These are phyloP conservation scores for Microchirus variegatus DNA, from an alignment of 2,797 vertebrate genomes.

Conservation along the genomic window DNA sequence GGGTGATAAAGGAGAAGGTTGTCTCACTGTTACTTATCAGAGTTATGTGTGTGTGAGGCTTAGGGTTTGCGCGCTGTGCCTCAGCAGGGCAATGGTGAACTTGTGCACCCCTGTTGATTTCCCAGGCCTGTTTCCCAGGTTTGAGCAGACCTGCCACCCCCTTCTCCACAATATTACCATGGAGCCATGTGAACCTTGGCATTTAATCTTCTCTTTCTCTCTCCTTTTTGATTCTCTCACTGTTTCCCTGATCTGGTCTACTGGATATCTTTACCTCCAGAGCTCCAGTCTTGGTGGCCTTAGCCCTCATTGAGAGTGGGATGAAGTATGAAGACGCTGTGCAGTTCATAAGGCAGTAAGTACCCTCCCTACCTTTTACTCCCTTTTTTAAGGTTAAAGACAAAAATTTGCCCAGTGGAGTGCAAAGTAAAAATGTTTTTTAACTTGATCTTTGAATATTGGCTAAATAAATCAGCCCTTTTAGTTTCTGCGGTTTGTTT, in stretches of 20 bases:
- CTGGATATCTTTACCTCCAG: constrained; percentile 75
- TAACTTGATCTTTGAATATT: too few relatives aligned
- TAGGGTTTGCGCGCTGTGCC: constrained; percentile 45
- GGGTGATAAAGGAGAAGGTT: constrained; percentile 61
- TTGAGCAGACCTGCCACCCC: constrained; percentile 22
- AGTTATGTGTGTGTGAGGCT: constrained; percentile 37
- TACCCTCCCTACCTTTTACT: constrained; percentile 44
- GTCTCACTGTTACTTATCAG: constrained; percentile 68
- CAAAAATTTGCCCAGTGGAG: too few relatives aligned
- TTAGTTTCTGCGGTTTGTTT: too few relatives aligned
- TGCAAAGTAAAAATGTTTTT: too few relatives aligned
- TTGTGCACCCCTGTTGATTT: constrained; percentile 71
- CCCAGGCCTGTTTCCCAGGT: constrained; percentile 78
- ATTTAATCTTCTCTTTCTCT: constrained; percentile 64
- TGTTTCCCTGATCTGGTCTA: constrained; percentile 31
- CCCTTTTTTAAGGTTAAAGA: background rate
- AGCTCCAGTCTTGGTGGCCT: constrained; percentile 97
- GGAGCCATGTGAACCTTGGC: constrained; percentile 61
- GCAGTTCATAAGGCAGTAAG: constrained; percentile 99
- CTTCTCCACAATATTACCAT: constrained; percentile 49
- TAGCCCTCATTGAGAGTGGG: constrained; percentile 96
- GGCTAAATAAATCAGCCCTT: too few relatives aligned
- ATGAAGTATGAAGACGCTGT: constrained; percentile 99
- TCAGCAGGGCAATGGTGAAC: constrained; percentile 61
- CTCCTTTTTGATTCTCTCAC: constrained; percentile 34